phyloP scores from a whole-genome alignment of 2,113 vertebrate genomes.

The Embiotoca jacksoni region DNA sequence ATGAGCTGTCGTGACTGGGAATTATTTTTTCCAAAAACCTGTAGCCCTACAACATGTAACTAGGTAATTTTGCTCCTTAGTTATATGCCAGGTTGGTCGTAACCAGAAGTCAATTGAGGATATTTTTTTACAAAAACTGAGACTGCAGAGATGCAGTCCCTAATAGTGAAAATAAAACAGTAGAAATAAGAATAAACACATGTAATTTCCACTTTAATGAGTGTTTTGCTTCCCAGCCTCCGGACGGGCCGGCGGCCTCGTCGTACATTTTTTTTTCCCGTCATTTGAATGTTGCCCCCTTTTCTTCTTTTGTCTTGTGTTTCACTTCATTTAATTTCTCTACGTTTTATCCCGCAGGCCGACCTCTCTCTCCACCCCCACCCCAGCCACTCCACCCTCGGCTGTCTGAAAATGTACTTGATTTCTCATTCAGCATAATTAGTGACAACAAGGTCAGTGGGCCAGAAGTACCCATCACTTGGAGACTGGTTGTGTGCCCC shows the following conservation, averaged over 20 bases:
- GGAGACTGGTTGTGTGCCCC: constrained; percentile 87
- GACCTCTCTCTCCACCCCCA: constrained; percentile 1
- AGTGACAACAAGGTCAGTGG: constrained; percentile 90
- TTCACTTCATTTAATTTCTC: constrained; percentile 21
- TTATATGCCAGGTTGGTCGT: neutral
- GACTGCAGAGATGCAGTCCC: too few relatives aligned
- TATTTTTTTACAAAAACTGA: too few relatives aligned
- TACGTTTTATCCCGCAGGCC: constrained; percentile 55
- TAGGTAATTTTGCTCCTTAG: neutral
- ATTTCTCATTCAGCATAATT: constrained; percentile 93
- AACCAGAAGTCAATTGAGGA: too few relatives aligned
- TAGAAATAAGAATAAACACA: too few relatives aligned
- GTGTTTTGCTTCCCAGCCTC: too few relatives aligned
- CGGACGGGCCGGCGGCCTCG: too few relatives aligned
- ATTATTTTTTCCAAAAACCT: neutral
- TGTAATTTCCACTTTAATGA: too few relatives aligned
- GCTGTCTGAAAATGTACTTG: constrained; percentile 88
- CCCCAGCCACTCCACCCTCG: constrained; percentile 46
- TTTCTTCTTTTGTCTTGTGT: constrained; percentile 4
- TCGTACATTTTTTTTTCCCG: neutral
- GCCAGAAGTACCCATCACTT: constrained; percentile 87
- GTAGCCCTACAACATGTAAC: neutral
- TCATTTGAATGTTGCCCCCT: neutral
- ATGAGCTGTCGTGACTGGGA: too few relatives aligned
- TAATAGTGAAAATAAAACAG: too few relatives aligned